Evolutionary conservation across 2,888 invertebrate genomes (phyloP).

Genomic region (Heteromurus nitidus): DNA sequence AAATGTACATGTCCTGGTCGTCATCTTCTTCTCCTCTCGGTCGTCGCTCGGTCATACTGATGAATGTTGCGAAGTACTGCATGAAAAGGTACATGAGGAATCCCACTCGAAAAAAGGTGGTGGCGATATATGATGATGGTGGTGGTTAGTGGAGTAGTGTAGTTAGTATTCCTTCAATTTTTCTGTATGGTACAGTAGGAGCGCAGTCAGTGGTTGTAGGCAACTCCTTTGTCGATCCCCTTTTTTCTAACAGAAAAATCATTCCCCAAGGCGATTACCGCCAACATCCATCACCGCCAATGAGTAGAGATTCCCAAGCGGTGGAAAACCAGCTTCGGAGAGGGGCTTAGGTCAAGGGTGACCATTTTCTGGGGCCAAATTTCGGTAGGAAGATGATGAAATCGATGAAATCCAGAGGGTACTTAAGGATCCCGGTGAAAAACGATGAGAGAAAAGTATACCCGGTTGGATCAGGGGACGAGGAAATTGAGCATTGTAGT

Average conservation of each 20-base stretch:
- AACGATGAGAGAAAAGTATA: conserved; percentile 41
- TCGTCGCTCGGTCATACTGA: conserved; percentile 41
- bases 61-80: not conserved
- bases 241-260: conserved; percentile 40
- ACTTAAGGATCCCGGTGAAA: conserved; percentile 38
- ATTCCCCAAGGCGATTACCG: conserved; percentile 67
- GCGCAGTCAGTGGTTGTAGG: conserved; percentile 17
- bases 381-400: conserved; percentile 23
- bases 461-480: conserved; percentile 40
- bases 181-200: conserved; percentile 19
- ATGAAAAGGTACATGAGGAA: conserved; percentile 5
- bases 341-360: not conserved
- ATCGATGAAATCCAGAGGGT: not conserved
- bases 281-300: conserved; percentile 54
- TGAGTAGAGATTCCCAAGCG: not conserved
- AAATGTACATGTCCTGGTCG: conserved; percentile 35
- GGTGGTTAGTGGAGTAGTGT: no score
- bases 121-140: conserved; percentile 2
- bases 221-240: conserved; percentile 57
- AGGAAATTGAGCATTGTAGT: conserved; percentile 44
- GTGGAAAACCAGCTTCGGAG: conserved; percentile 2
- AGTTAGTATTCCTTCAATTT: no score
- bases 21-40: no score
- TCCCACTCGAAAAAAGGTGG: no score
- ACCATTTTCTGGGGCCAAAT: conserved; percentile 9